Evolutionary conservation across 2,888 invertebrate genomes (phyloP).

Genomic region (Drosophila mercatorum): DNA sequence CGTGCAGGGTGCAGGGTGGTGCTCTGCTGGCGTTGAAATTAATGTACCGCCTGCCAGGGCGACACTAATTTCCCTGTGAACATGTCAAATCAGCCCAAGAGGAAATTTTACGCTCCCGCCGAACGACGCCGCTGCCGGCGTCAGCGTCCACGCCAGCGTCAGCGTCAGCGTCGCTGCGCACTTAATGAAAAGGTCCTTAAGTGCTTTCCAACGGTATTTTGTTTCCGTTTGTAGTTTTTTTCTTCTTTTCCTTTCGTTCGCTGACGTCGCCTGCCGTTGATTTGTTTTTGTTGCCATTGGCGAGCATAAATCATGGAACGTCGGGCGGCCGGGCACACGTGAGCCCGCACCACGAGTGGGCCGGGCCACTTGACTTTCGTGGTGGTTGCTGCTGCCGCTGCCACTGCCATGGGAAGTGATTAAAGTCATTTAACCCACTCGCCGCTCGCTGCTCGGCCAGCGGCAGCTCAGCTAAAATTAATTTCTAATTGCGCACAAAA

Average conservation of each 20-base stretch:
- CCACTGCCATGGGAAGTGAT: constrained; percentile 73
- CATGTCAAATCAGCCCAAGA: constrained; percentile 81
- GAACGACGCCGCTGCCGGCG: constrained; percentile 10
- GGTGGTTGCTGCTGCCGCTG: constrained; percentile 18
- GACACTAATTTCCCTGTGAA: constrained; percentile 81
- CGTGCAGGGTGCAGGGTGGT: background rate
- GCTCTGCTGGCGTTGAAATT: constrained; percentile 65
- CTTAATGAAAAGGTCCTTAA: constrained; percentile 83
- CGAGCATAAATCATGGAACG: constrained; percentile 79
- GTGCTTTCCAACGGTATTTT: constrained; percentile 83
- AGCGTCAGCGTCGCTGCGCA: constrained; percentile 47
- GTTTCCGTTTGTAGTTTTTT: constrained; percentile 82
- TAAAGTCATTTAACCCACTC: constrained; percentile 83
- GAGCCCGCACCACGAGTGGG: constrained; percentile 46
- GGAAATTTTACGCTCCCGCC: constrained; percentile 69
- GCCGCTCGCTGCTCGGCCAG: constrained; percentile 39
- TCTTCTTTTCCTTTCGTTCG: constrained; percentile 8
- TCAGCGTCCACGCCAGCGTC: constrained; percentile 4
- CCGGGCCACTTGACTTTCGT: constrained; percentile 56
- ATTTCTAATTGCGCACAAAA: constrained; percentile 79
- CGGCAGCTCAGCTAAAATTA: constrained; percentile 65
- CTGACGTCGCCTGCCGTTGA: constrained; percentile 63
- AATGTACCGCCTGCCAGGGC: constrained; percentile 72
- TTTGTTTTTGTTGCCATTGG: constrained; percentile 77
- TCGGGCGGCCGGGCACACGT: constrained; percentile 57